A percentile compares a stretch with the other conserved stretches of the same genome.
phyloP scores from a whole-genome alignment of 2,113 vertebrate species.

The Numenius arquata region DNA sequence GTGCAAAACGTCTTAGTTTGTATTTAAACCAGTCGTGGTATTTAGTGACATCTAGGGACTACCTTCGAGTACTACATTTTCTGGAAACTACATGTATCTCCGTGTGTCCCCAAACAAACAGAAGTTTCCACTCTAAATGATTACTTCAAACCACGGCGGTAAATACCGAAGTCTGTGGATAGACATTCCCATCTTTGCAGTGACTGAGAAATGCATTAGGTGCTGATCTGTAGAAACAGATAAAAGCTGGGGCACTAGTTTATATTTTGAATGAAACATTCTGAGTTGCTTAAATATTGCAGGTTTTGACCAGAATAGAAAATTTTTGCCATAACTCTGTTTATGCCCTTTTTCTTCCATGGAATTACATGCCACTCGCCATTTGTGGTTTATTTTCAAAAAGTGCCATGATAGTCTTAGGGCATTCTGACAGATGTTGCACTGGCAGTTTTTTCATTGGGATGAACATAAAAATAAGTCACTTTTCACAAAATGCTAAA shows the following conservation, averaged over 20 bases:
- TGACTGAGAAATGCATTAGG: neutral
- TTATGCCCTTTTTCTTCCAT: neutral
- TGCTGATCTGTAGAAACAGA: neutral
- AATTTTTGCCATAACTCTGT: neutral
- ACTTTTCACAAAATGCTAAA: neutral
- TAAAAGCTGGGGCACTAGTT: neutral
- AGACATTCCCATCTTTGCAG: neutral
- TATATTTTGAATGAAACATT: neutral
- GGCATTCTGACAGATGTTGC: neutral
- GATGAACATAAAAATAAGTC: neutral
- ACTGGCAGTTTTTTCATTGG: neutral
- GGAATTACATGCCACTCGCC: neutral
- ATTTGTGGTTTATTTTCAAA: neutral
- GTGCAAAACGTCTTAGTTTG: neutral
- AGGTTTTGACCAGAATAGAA: neutral
- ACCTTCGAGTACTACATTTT: slow-evolving; percentile 4
- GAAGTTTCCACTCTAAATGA: neutral
- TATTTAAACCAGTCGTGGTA: slow-evolving; percentile 6
- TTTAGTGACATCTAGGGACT: slow-evolving; percentile 73
- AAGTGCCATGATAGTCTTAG: neutral
- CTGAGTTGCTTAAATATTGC: neutral
- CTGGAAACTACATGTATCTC: neutral
- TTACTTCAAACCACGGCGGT: rapidly evolving
- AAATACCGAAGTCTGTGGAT: neutral
- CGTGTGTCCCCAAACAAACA: neutral